These are phyloP conservation scores for Nothobranchius kuhntae DNA, from an alignment of 2,113 vertebrate genomes.

Conservation along the genomic window DNA sequence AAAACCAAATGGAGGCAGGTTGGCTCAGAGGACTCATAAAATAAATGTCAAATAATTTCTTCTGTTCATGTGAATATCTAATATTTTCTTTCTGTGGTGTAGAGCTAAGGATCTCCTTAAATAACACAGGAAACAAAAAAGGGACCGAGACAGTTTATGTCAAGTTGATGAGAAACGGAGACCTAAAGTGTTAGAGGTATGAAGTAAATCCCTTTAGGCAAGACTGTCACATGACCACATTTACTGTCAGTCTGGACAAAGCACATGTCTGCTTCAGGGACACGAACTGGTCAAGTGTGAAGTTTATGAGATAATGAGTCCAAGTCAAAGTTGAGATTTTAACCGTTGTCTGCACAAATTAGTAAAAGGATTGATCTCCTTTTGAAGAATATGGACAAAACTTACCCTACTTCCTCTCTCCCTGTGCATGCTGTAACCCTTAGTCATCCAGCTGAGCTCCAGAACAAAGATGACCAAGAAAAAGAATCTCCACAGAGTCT, in stretches of 20 bases:
- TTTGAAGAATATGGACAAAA: not conserved
- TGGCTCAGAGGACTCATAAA: not conserved
- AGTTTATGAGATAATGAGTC: constrained; percentile 11
- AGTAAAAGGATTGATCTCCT: not conserved
- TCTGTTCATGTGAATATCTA: no score
- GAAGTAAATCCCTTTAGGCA: not conserved
- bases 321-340: not conserved
- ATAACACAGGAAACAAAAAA: no score
- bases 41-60: no score
- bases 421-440: constrained; percentile 52
- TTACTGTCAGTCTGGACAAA: not conserved
- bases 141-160: not conserved
- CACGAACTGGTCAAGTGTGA: constrained; percentile 2
- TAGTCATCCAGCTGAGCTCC: constrained; percentile 67
- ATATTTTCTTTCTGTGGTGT: no score
- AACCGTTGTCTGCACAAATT: not conserved
- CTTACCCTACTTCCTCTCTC: constrained; percentile 53
- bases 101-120: no score
- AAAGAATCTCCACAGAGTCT: constrained; percentile 52
- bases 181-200: not conserved
- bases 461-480: constrained; percentile 59
- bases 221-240: not conserved
- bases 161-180: constrained; percentile 42
- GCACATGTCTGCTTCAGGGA: not conserved
- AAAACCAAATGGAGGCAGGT: constrained; percentile 23